Percentiles rank a stretch among this genome's conserved stretches.
Evolutionary conservation across 2,888 invertebrate genomes (phyloP).

Genomic region (Protonemura montana): DNA sequence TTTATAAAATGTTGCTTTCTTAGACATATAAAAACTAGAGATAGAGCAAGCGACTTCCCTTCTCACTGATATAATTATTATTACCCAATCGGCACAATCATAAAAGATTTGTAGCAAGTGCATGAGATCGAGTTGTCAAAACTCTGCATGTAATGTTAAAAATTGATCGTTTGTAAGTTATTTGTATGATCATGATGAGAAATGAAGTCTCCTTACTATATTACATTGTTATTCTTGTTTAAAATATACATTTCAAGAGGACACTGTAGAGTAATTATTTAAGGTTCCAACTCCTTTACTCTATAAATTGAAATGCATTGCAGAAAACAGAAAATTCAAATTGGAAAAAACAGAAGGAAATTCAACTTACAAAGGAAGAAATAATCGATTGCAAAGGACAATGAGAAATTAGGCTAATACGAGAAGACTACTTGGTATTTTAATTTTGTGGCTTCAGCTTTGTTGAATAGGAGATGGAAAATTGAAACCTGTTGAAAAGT

Average conservation of each 20-base stretch:
- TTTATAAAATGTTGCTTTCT: neutral
- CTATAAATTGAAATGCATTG: too few species aligned
- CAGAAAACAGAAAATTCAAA: too few species aligned
- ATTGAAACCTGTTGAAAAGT: too few species aligned
- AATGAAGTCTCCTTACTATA: neutral
- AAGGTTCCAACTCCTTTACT: too few species aligned
- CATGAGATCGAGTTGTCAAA: neutral
- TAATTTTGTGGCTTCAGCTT: too few species aligned
- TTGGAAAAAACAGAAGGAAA: too few species aligned
- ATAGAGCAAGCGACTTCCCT: neutral
- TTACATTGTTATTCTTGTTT: conserved; percentile 12
- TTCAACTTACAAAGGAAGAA: too few species aligned
- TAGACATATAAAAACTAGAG: neutral
- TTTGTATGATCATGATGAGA: neutral
- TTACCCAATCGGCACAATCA: neutral
- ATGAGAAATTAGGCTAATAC: too few species aligned
- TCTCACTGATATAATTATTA: neutral
- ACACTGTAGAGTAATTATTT: neutral
- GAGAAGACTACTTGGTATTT: too few species aligned
- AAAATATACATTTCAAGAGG: neutral
- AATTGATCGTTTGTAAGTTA: neutral
- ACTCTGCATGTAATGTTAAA: neutral
- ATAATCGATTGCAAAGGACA: too few species aligned
- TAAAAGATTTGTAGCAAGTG: neutral
- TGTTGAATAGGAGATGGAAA: too few species aligned